Base-by-base conservation (phyloP, 1,140 invertebrate genomes). In the Aradophagus sp. region DNA sequence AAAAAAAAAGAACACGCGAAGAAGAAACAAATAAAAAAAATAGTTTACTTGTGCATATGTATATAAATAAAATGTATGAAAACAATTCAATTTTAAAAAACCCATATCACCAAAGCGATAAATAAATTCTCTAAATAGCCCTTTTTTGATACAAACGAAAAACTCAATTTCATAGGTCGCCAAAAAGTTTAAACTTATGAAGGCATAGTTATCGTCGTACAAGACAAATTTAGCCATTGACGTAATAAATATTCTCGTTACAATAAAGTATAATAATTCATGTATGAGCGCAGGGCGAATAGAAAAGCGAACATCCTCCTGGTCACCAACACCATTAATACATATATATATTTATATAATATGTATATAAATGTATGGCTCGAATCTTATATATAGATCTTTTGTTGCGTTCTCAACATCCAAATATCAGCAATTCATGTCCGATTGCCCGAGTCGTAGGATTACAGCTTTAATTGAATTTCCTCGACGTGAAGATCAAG, bases 171-270 rank as follows among this genome's bases (percentile, higher is more conserved):
- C 17, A 7, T 45, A 36, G 6, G 45, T 26, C 19, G 19, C 41
- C 27, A 50, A 41, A 38, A 39, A 55, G 27, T 41, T 35, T 48
- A 65, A 55, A 65, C 61, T 41, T 42, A 66, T 56, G 62, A 66
- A 66, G 62, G 62, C 52, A 65, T 65, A 27, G 16, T 62, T 50
- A 62, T 50, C 47, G 23, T 62, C 45, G 50, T 50, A 52, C 47
- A 65, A 41, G 36, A 29, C 11, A 48, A 31, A 55, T 45, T 53
- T 41, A 35, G 35, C 55, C n/a, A 50, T 55, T 36, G 44, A 29
- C 12, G 38, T 34, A 53, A 53, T 55, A 65, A 65, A 39, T 55
- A 53, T 45, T 16, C 15, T 38, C 23, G 42, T 39, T 56, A 65
- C 27, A 63, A 55, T 65, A 53, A 42, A 39, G 29, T 41, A 5